Percentiles rank a stretch among this genome's conserved stretches.
These are phyloP conservation scores for Actinia equina DNA, from an alignment of 64 coral and sea anemone genomes.

Conservation along the genomic window DNA sequence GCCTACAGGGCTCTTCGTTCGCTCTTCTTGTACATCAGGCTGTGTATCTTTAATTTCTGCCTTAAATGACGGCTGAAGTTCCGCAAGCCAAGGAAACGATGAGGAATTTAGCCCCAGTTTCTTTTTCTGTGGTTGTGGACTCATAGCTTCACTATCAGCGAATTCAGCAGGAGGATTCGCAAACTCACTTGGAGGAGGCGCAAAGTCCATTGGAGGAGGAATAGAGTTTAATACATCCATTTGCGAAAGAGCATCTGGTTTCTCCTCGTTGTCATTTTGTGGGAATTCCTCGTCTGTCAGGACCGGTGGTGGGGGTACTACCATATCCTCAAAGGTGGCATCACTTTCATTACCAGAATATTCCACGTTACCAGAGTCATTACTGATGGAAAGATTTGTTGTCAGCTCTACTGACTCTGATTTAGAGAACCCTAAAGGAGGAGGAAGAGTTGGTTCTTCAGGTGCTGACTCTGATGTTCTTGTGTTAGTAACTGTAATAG, in stretches of 20 bases:
- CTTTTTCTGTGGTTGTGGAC: constrained; percentile 16
- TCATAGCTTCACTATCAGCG: neutral
- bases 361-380: neutral
- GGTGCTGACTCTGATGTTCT: neutral
- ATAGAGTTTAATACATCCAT: constrained; percentile 39
- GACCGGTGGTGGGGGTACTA: constrained; percentile 10
- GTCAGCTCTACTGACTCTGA: neutral
- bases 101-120: constrained; percentile 19
- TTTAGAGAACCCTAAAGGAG: neutral
- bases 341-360: neutral
- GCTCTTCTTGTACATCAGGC: neutral
- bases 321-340: constrained; percentile 2
- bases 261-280: neutral
- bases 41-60: constrained; percentile 1
- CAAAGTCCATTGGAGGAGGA: constrained; percentile 62
- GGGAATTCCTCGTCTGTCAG: neutral
- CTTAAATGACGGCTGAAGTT: constrained; percentile 30
- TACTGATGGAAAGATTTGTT: neutral
- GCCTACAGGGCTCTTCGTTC: neutral
- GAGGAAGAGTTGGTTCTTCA: neutral
- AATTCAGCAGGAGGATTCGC: constrained; percentile 29
- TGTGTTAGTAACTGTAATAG: neutral
- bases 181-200: constrained; percentile 7
- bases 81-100: constrained; percentile 45
- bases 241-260: constrained; percentile 32